Percentiles rank a stretch among this genome's conserved stretches.
Evolutionary conservation across 2,113 vertebrate species (phyloP).

Genomic region (Picathartes gymnocephalus): DNA sequence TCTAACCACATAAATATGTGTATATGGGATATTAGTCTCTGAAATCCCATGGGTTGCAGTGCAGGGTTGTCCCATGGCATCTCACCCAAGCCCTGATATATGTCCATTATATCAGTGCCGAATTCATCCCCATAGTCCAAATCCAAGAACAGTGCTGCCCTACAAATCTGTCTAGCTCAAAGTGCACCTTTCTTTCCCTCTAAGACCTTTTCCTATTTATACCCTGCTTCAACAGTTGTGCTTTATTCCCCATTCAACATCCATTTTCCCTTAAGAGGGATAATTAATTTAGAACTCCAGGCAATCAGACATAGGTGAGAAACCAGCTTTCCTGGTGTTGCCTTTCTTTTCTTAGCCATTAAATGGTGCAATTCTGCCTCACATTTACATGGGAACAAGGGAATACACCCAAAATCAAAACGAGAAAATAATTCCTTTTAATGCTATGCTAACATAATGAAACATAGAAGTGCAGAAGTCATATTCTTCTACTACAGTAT

Average conservation of each 20-base stretch:
- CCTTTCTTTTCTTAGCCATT: conserved; percentile 31
- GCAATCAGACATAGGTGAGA: conserved; percentile 23
- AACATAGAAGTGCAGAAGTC: background rate
- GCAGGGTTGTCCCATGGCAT: background rate
- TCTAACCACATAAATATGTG: background rate
- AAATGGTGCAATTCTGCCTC: background rate
- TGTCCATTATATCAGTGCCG: background rate
- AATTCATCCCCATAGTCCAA: background rate
- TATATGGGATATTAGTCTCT: background rate
- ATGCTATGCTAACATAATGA: background rate
- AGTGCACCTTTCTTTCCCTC: background rate
- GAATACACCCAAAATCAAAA: background rate
- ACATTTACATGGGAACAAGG: background rate
- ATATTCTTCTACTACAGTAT: background rate
- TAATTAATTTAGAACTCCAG: conserved; percentile 61
- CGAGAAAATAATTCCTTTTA: background rate
- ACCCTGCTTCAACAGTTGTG: conserved; percentile 9
- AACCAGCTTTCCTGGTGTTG: conserved; percentile 12
- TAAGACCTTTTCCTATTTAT: conserved; percentile 23
- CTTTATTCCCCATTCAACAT: conserved; percentile 35
- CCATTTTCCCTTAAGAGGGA: conserved; percentile 47
- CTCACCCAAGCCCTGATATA: background rate
- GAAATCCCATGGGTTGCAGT: background rate
- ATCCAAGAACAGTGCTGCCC: background rate
- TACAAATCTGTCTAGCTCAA: background rate